Evolutionary conservation across 2,888 invertebrate genomes (phyloP).

Genomic region (Leucophora obtusa): DNA sequence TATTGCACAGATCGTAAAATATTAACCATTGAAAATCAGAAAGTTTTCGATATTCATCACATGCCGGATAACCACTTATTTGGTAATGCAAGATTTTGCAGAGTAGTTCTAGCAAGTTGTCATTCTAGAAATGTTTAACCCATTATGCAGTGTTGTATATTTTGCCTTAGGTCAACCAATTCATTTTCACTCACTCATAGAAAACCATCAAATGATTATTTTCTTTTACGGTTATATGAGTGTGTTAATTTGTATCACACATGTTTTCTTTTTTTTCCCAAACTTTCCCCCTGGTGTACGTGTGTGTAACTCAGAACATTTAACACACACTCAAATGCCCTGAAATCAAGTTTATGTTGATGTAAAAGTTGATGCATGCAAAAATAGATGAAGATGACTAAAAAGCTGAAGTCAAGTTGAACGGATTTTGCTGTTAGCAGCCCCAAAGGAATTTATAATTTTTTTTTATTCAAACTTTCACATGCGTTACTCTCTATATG

Average conservation of each 20-base stretch:
- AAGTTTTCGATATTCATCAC: too few relatives aligned
- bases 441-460: conserved; percentile 28
- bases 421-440: conserved; percentile 32
- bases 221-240: conserved; percentile 10
- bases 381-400: conserved; percentile 20
- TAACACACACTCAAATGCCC: background rate
- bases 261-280: background rate
- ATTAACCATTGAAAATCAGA: too few relatives aligned
- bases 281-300: background rate
- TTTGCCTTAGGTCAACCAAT: conserved; percentile 47
- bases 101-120: too few relatives aligned
- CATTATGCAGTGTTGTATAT: background rate
- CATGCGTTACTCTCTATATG: background rate
- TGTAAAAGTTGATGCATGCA: conserved; percentile 32
- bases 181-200: conserved; percentile 28
- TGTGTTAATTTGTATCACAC: conserved; percentile 11
- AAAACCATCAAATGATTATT: conserved; percentile 38
- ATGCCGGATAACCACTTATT: too few relatives aligned
- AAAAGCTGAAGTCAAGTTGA: conserved; percentile 37
- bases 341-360: background rate
- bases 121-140: background rate
- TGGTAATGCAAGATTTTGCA: too few relatives aligned
- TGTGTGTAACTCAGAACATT: background rate
- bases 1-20: too few relatives aligned
- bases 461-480: conserved; percentile 13